phyloP scores from a whole-genome alignment of 1,140 invertebrate species.

The Rhyzopertha dominica region DNA sequence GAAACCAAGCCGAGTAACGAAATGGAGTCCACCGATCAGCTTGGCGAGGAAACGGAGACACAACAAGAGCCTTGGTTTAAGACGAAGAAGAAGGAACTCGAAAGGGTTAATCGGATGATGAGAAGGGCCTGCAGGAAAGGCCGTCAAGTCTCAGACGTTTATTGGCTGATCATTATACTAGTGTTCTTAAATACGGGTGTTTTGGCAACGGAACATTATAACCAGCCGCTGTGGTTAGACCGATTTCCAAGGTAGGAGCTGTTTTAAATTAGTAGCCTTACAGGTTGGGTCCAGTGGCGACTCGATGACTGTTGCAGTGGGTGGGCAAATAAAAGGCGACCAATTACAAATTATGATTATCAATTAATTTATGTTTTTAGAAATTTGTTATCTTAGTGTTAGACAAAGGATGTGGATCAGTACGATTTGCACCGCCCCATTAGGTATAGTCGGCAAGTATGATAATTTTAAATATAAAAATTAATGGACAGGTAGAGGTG shows the following conservation, averaged over 20 bases:
- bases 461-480: no score
- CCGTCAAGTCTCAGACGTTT: conserved; percentile 95
- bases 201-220: conserved; percentile 92
- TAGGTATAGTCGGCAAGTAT: no score
- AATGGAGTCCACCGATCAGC: conserved; percentile 74
- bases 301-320: no score
- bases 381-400: no score
- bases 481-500: no score
- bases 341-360: no score
- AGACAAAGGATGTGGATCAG: no score
- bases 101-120: conserved; percentile 82
- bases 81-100: conserved; percentile 73
- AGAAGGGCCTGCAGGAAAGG: conserved; percentile 81
- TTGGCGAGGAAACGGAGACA: conserved; percentile 69
- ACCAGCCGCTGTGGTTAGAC: conserved; percentile 87
- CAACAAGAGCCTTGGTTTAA: conserved; percentile 72
- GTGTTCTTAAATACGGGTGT: conserved; percentile 91
- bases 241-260: conserved; percentile 94
- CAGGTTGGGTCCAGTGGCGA: no score
- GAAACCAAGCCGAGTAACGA: conserved; percentile 68
- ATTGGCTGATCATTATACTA: conserved; percentile 93
- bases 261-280: no score
- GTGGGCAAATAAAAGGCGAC: no score
- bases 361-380: no score
- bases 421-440: no score